Percentiles rank a stretch among this genome's conserved stretches.
These are phyloP conservation scores for Prionace glauca DNA, from an alignment of 2,797 vertebrate genomes.

Conservation along the genomic window DNA sequence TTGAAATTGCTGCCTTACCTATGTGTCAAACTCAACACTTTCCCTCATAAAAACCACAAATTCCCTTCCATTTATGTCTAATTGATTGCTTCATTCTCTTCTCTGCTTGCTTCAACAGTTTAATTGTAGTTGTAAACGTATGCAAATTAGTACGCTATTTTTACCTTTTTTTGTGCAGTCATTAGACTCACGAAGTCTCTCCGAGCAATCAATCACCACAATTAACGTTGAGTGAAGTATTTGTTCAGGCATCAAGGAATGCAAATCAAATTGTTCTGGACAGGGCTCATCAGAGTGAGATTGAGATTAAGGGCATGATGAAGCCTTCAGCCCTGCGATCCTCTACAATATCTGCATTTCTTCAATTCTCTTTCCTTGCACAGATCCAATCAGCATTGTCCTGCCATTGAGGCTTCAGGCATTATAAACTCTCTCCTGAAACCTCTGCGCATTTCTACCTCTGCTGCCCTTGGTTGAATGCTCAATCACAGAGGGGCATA, in stretches of 20 bases:
- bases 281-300: neutral
- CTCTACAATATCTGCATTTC: neutral
- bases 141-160: slow-evolving; percentile 21
- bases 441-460: neutral
- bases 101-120: neutral
- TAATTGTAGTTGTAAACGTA: slow-evolving; percentile 27
- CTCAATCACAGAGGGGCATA: too few relatives aligned
- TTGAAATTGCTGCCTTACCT: neutral
- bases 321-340: neutral
- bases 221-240: neutral
- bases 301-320: neutral
- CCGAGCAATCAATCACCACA: neutral
- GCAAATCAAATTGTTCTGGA: neutral
- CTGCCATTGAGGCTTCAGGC: neutral
- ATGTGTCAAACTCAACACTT: neutral
- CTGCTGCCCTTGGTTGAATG: too few relatives aligned
- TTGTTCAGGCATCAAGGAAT: neutral
- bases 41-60: neutral
- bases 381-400: neutral
- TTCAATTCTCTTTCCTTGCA: neutral
- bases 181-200: neutral
- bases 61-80: neutral
- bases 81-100: neutral
- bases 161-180: neutral
- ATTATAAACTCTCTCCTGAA: neutral